phyloP scores from a whole-genome alignment of 2,113 vertebrate genomes.

The Strigops habroptila region DNA sequence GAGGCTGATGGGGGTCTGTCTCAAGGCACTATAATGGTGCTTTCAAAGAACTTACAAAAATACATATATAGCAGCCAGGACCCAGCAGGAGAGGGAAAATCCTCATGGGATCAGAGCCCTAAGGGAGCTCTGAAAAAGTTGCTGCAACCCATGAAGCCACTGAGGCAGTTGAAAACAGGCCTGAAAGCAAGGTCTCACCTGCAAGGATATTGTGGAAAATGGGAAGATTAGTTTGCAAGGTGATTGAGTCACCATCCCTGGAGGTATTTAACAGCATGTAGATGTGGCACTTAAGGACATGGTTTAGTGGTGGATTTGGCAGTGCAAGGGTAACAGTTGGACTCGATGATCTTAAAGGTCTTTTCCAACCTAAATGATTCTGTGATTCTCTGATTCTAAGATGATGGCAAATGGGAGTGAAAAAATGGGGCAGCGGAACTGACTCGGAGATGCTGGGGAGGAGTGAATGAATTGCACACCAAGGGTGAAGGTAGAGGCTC shows the following conservation, averaged over 20 bases:
- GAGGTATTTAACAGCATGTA: not conserved
- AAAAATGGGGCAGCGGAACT: not conserved
- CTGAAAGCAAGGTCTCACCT: not conserved
- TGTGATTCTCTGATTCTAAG: not conserved
- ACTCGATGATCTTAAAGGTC: not conserved
- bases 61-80: not conserved
- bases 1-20: not conserved
- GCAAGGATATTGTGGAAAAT: not conserved
- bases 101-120: not conserved
- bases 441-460: not conserved
- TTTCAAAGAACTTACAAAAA: not conserved
- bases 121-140: not conserved
- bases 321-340: not conserved
- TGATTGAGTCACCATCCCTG: not conserved
- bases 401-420: not conserved
- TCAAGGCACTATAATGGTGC: not conserved
- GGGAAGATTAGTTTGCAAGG: not conserved
- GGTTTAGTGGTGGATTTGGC: not conserved
- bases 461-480: not conserved
- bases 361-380: not conserved
- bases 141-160: not conserved
- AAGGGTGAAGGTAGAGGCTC: not conserved
- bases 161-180: not conserved
- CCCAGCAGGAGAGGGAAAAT: not conserved
- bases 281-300: not conserved